phyloP scores from a whole-genome alignment of 2,797 vertebrate species.

The Myiotriccus ornatus region DNA sequence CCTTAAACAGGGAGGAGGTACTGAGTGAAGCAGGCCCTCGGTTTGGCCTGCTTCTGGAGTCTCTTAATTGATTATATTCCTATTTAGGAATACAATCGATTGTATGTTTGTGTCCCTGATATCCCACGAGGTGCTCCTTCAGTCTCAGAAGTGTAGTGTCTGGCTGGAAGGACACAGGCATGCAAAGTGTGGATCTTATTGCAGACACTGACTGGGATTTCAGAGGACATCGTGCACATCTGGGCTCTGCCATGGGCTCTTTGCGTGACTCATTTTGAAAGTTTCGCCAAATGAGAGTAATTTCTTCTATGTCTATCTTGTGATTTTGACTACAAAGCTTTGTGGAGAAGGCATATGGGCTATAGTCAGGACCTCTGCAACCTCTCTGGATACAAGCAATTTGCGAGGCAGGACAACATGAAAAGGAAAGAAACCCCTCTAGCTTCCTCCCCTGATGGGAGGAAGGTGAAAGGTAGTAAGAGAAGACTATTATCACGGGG shows the following conservation, averaged over 20 bases:
- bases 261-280: neutral
- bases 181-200: rapidly evolving
- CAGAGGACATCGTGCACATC: neutral
- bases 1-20: neutral
- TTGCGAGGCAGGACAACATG: neutral
- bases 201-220: neutral
- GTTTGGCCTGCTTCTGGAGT: neutral
- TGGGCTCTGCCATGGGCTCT: neutral
- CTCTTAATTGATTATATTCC: neutral
- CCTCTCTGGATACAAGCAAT: neutral
- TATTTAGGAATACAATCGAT: neutral
- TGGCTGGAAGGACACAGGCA: neutral
- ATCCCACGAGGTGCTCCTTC: rapidly evolving
- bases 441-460: neutral
- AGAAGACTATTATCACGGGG: neutral
- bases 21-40: neutral
- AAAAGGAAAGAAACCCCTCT: neutral
- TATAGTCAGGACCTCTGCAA: neutral
- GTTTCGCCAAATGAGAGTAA: neutral
- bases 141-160: neutral
- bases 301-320: neutral
- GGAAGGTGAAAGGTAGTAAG: neutral
- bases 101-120: neutral
- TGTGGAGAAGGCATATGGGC: neutral
- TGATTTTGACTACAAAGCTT: neutral